These are phyloP conservation scores for Chrysodeixis includens DNA, from an alignment of 2,888 invertebrate genomes.

Conservation along the genomic window DNA sequence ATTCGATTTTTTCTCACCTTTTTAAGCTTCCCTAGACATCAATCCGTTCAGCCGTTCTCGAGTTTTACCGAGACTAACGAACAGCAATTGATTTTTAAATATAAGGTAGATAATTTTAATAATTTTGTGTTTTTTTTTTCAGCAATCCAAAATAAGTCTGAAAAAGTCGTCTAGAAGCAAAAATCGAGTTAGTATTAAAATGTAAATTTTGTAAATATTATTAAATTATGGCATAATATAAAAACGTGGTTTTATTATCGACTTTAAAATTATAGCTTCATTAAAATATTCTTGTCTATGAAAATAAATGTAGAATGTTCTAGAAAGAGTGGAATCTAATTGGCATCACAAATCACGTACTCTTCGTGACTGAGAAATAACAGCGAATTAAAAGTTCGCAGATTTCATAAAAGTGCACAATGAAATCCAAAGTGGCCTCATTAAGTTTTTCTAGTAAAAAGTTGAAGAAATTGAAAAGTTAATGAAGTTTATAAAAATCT, in stretches of 20 bases:
- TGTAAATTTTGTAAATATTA: constrained; percentile 55
- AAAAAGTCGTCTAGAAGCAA: constrained; percentile 45
- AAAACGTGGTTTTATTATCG: background rate
- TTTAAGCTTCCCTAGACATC: too few relatives aligned
- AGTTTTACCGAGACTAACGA: too few relatives aligned
- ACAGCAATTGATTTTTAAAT: too few relatives aligned
- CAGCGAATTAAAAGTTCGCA: background rate
- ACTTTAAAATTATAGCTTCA: too few relatives aligned
- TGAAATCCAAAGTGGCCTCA: background rate
- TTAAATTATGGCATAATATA: constrained; percentile 22
- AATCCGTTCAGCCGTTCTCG: too few relatives aligned
- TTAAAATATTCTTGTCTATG: background rate
- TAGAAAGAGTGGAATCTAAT: background rate
- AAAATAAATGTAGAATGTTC: background rate
- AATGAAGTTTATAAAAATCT: background rate
- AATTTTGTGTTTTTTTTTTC: constrained; percentile 22
- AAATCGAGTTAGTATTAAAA: constrained; percentile 5
- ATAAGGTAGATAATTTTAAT: too few relatives aligned
- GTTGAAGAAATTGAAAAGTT: background rate
- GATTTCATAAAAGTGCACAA: background rate
- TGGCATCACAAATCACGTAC: background rate
- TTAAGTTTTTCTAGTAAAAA: background rate
- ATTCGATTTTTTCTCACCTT: too few relatives aligned
- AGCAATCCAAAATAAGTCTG: constrained; percentile 44
- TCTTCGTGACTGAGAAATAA: background rate